Evolutionary conservation across 2,888 invertebrate species (phyloP), one percentile per base, ranked within the genome.

Genomic region (Coremacera marginata): DNA sequence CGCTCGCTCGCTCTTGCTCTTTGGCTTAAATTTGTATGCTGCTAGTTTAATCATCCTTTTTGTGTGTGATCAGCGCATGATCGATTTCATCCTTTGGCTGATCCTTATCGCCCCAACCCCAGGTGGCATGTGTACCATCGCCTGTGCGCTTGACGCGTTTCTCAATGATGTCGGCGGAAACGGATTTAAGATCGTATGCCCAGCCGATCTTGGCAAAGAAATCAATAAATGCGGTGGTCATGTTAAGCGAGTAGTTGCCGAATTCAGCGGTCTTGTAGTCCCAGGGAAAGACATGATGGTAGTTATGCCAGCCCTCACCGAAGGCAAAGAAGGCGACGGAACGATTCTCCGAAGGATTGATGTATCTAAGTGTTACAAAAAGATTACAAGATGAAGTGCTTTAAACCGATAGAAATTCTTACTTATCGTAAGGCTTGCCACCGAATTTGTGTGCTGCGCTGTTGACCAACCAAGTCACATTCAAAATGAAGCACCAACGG

Each of bases 401-500:
- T 19, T 19, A 57, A 57, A 2, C 14, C 27, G 3, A 52, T 5
- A 62, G 62, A 19, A 7, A 34, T 5, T 86, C 90, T 90, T 87
- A 92, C 91, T 91, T 93, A 89, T 96, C 94, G 86, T 94, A 95
- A 19, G 95, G 94, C 83, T 93, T 93, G 84, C 92, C 91, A 72
- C 95, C 95, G 91, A 93, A 94, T 84, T 94, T 92, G 90, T 97
- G 97, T 1, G 97, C 97, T 2, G 95, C 95, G 80, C 95, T 95
- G 90, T 97, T 97, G 52, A 97, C 96, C 78, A 95, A 91, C 97
- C 96, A 97, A 1, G 97, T 97, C 78, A 94, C 93, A 89, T 97
- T 95, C 74, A 97, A 91, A 65, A 94, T 93, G 87, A 94, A 92
- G 44, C 93, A 91, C 90, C 96, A 97, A 71, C 97, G 93, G 88